Base-by-base conservation (phyloP, 2,888 invertebrate species). In the Harmothoe impar region DNA sequence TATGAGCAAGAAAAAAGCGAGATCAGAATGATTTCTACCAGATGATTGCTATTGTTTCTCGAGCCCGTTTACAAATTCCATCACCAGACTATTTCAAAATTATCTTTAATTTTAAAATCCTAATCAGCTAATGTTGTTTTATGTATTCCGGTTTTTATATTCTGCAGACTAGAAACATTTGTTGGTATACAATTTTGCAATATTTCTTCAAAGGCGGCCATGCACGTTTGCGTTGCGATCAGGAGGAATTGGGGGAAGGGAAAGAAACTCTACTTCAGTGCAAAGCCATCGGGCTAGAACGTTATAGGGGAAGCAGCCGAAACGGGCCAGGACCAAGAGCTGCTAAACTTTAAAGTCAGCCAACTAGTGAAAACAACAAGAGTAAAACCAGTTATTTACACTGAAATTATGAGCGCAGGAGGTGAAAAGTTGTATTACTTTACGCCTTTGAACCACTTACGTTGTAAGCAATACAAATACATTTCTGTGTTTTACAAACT, bases 141-240 rank as follows among this genome's bases (percentile, higher is more conserved):
- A 54, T n/a, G 86, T 54, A n/a, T 86, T 86, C 56, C 33, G 25
- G 54, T 29, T 56, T 43, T 7, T 35, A 7, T 43, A 20, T 78
- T 84, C n/a, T 23, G 33, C 52, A 86, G 86, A 86, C 86, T 86
- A 86, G 86, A 86, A 86, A 86, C 86, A 86, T 86, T 86, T 86
- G 86, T 56, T 86, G 86, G 86, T 86, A 86, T 86, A 29, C n/a
- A 52, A 86, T 86, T 52, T 86, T 86, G 86, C 86, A 86, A 86
- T 54, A 54, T 86, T 54, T 81, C 23, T 81, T 17, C 81, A 15
- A 84, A 84, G 51, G 25, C 29, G 84, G 86, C 86, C 86, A 86
- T 86, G 86, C 86, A 43, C 20, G 25, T 23, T 31, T 77, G 15
- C 17, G 77, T 29, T 81, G 31, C 77, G 77, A 7, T 77, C 77